Evolutionary conservation across 2,797 vertebrate species (phyloP), one percentile per base, ranked within the genome.

Genomic region (Pantherophis alleghaniensis): DNA sequence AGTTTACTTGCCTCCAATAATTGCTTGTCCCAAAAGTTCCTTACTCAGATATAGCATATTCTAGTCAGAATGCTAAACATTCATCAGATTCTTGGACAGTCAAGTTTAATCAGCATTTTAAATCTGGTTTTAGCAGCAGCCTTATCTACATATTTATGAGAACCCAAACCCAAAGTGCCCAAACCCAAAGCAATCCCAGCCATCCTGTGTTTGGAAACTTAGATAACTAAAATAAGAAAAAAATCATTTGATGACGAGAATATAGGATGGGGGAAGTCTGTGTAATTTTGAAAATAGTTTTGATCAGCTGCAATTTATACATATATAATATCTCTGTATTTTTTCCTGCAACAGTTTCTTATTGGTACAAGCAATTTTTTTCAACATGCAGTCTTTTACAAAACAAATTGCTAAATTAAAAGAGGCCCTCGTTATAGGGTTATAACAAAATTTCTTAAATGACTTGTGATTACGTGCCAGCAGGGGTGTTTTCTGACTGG

Each of bases 281-380:
- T 94, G 66, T 91, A 59, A 18, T 42, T 26, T 89, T 92, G 94
- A 93, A 97, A 51, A 94, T 90, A 95, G 60, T 92, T 91, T 95
- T 93, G 91, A 95, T 92, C 60, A 93, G 91, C 94, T n/a, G 59
- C 91, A 69, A 66, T 94, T 96, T 94, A 86, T 66, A 94, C 89
- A 42, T 74, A 37, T 47, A 91, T 79, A 66, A 92, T 61, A 66
- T 93, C 90, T 90, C 92, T 94, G 93, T 93, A 96, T 89, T 91
- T 93, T 91, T 94, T 95, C 93, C 53, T 92, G 88, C 86, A 94
- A 93, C 88, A 96, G 94, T 96, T 93, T 95, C 59, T 90, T 89
- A 92, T 92, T 74, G 87, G 26, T 57, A 89, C 26, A 91, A 57
- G 91, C 93, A 74, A 0, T 57, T 87, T 87, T 90, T 94, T 88